These are phyloP conservation scores for Accipiter cooperii DNA, from an alignment of 2,113 vertebrate species.

Conservation along the genomic window DNA sequence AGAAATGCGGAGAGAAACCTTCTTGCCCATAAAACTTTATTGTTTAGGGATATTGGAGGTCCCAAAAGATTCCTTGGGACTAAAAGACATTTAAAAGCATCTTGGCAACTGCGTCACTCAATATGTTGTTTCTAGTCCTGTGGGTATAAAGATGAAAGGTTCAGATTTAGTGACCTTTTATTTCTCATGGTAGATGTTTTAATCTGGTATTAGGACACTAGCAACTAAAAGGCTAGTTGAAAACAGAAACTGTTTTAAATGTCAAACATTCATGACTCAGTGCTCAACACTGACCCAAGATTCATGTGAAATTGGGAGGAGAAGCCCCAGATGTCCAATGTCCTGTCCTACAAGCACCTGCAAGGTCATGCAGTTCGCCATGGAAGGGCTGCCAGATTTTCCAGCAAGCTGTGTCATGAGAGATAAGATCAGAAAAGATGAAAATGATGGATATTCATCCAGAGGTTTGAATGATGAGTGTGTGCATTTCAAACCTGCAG, in stretches of 20 bases:
- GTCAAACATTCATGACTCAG: neutral
- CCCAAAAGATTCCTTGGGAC: neutral
- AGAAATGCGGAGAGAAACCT: neutral
- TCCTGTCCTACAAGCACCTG: neutral
- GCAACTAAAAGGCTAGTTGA: neutral
- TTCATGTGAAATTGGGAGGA: neutral
- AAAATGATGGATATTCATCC: neutral
- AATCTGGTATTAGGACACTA: neutral
- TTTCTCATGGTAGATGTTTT: neutral
- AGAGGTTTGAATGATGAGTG: neutral
- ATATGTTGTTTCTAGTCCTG: neutral
- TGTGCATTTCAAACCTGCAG: neutral
- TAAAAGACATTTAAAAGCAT: neutral
- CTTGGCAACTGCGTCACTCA: neutral
- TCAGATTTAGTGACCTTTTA: neutral
- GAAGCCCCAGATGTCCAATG: neutral
- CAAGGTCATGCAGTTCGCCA: neutral
- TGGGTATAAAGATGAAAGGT: neutral
- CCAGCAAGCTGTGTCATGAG: neutral
- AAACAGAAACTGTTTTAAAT: neutral
- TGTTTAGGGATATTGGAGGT: neutral
- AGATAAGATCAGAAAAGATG: neutral
- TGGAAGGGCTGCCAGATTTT: neutral
- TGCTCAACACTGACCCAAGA: neutral
- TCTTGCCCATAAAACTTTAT: neutral